Base-by-base conservation (phyloP, 2,113 vertebrate genomes). In the Urocitellus parryii region DNA sequence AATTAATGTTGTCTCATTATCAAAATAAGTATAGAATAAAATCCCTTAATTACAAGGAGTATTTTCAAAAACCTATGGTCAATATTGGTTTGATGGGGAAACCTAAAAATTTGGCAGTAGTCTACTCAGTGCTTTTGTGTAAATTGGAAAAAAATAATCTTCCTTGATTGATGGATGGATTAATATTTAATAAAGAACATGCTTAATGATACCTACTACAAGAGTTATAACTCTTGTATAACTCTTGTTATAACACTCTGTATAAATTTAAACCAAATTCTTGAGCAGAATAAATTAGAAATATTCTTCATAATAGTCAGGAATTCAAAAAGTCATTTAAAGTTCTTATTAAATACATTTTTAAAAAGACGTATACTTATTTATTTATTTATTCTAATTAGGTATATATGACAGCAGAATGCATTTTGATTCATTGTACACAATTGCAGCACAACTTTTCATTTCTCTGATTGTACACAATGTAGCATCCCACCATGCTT, bases 101-200 rank as follows among this genome's bases (percentile, higher is more conserved):
- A 37, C 56, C 37, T 65, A 51, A 86, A 68, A 61, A 68, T 82
- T 87, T 91, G 20, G 14, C 74, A 67, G 5, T 56, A 45, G 24
- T 27, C 20, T 24, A 37, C 18, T 56, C 56, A 8, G 39, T 76
- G 5, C 17, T 88, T 76, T 76, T 92, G 63, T 39, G 61, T 63
- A 16, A 73, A 53, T 80, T 63, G 39, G 34, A 87, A 73, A 94
- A 94, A 80, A 13, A 2, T 39, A 6, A 56, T 80, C 39, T 81
- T 72, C 34, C 20, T 70, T 87, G 29, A 73, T 80, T 81, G 80
- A 48, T 53, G 11, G 2, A 88, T 73, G 72, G 70, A 76, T 45
- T 76, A 77, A 58, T 68, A 83, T 16, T 83, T 27, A 94, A 83
- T 94, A 74, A 65, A 82, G 70, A 53, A 77, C 77, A 89, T 76